Percentiles rank a stretch among this genome's conserved stretches.
Evolutionary conservation across 1,140 invertebrate species (phyloP).

Genomic region (Atta colombica): DNA sequence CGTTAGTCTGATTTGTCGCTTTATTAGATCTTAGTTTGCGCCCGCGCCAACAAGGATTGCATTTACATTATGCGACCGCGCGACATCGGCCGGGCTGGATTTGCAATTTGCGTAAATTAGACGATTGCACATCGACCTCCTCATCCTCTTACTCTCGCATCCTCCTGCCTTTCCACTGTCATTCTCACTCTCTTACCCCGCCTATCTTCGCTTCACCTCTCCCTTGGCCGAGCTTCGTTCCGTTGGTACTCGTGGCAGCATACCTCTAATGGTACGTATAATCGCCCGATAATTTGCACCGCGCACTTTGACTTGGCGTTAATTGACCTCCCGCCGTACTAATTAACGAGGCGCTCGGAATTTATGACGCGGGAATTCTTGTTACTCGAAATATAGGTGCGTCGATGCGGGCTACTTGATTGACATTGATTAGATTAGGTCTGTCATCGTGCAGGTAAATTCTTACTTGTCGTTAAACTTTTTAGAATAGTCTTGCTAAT

Average conservation of each 20-base stretch:
- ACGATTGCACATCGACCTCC: conserved; percentile 77
- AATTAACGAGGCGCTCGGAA: conserved; percentile 64
- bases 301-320: conserved; percentile 72
- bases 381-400: conserved; percentile 14
- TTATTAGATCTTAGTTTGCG: conserved; percentile 86
- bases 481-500: not conserved
- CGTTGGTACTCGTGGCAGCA: conserved; percentile 31
- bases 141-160: not conserved
- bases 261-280: conserved; percentile 76
- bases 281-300: conserved; percentile 78
- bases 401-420: not conserved
- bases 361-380: conserved; percentile 32
- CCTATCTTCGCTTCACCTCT: conserved; percentile 16
- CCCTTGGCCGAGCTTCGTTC: conserved; percentile 42
- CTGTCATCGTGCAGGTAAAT: not conserved
- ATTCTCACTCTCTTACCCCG: conserved; percentile 26
- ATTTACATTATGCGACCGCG: conserved; percentile 61
- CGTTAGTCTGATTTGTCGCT: conserved; percentile 86
- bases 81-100: conserved; percentile 48
- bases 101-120: conserved; percentile 86
- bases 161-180: not conserved
- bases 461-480: not conserved
- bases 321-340: conserved; percentile 53
- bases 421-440: conserved; percentile 17
- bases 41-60: conserved; percentile 55